phyloP scores from a whole-genome alignment of 2,888 invertebrate genomes.

The Isotomurus palustris region DNA sequence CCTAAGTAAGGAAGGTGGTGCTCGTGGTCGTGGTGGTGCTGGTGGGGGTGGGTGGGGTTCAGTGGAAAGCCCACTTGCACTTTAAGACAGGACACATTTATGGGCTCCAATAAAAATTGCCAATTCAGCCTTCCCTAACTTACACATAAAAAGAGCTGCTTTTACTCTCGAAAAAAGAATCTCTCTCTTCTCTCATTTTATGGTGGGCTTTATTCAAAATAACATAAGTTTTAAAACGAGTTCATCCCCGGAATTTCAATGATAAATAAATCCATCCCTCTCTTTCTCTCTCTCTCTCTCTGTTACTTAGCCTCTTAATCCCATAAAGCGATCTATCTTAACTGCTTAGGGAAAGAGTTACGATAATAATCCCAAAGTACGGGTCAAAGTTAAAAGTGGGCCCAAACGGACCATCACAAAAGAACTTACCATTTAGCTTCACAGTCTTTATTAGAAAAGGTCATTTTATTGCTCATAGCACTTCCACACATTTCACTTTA shows the following conservation, averaged over 20 bases:
- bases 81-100: slow-evolving; percentile 3
- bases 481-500: too few relatives aligned
- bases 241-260: slow-evolving; percentile 2
- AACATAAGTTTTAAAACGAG: slow-evolving; percentile 7
- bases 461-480: too few relatives aligned
- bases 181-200: slow-evolving; percentile 1
- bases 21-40: too few relatives aligned
- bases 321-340: slow-evolving; percentile 3
- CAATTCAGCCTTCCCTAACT: background rate
- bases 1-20: background rate
- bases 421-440: too few relatives aligned
- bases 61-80: too few relatives aligned
- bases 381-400: too few relatives aligned
- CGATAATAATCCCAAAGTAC: slow-evolving; percentile 1
- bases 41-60: too few relatives aligned
- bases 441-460: too few relatives aligned
- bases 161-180: slow-evolving; percentile 4
- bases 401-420: too few relatives aligned
- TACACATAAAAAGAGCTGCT: background rate
- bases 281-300: too few relatives aligned
- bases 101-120: slow-evolving; percentile 7
- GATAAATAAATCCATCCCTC: slow-evolving; percentile 3
- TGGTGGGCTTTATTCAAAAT: slow-evolving; percentile 4
- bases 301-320: slow-evolving; percentile 8
- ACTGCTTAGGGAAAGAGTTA: slow-evolving; percentile 4